Evolutionary conservation across 2,797 vertebrate genomes (phyloP).

Genomic region (Clarias laeviceps): DNA sequence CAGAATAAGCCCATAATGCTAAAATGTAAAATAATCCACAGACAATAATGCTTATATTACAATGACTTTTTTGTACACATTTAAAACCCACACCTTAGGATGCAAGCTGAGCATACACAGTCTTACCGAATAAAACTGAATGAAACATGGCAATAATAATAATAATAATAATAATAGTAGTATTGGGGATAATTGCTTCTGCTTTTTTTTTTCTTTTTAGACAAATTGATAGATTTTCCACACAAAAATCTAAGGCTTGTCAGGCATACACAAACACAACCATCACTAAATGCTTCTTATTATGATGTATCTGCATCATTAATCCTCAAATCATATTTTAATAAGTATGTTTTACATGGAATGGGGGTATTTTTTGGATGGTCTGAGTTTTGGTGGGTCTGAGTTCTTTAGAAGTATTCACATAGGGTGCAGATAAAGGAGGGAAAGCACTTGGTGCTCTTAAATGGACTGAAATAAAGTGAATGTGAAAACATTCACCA

Average conservation of each 20-base stretch:
- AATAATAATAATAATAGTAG: too few relatives aligned
- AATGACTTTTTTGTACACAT: not conserved
- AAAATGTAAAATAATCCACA: not conserved
- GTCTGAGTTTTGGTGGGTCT: not conserved
- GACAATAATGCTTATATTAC: not conserved
- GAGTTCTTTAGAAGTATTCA: not conserved
- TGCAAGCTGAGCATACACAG: not conserved
- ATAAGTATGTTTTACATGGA: not conserved
- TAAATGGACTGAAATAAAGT: constrained; percentile 1
- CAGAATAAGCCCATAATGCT: not conserved
- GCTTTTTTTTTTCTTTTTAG: too few relatives aligned
- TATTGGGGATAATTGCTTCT: too few relatives aligned
- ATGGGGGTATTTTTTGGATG: not conserved
- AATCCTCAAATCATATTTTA: not conserved
- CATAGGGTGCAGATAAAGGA: not conserved
- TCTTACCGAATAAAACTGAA: not conserved
- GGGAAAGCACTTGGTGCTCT: not conserved
- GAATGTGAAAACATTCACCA: not conserved
- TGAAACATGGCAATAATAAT: not conserved
- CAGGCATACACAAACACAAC: not conserved
- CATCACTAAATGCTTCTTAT: not conserved
- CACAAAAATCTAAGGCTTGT: not conserved
- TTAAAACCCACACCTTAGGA: not conserved
- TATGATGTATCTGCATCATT: not conserved
- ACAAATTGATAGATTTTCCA: not conserved